Base-by-base conservation (phyloP, 2,888 invertebrate genomes). In the Caenorhabditis afra region DNA sequence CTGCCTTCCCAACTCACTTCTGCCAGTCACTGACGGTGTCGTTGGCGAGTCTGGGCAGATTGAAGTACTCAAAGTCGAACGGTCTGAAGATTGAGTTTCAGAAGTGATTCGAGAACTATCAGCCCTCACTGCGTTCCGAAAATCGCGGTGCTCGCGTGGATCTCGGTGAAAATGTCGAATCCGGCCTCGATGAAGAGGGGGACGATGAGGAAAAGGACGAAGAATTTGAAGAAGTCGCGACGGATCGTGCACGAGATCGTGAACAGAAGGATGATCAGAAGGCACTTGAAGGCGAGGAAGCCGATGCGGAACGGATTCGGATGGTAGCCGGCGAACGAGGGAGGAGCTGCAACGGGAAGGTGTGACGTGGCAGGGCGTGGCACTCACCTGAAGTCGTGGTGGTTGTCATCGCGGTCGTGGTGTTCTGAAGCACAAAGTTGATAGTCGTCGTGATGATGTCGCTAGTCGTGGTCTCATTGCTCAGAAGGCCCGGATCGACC, bases 101-200 rank as follows among this genome's bases (percentile, higher is more conserved):
- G 3, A 29, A 29, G n/a, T n/a, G n/a, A n/a, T n/a, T 14, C 4
- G 41, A 41, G 7, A 18, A 10, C n/a, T 29, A 8, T 39, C 47
- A 35, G 45, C 18, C 0, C 71, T 71, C 44, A 71, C 71, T 76
- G 57, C 41, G 67, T 45, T n/a, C 82, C 81, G 22, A 74, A 79
- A 47, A 74, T 67, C 0, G 75, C 77, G 2, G 71, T 77, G 37
- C 77, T 77, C 5, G 80, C 80, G 16, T 81, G 75, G 35, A 83
- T 81, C 18, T 81, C 83, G 2, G 83, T 83, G 73, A 77, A 83
- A 39, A 83, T 68, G 47, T 83, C 83, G 41, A 81, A 81, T 20
- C 75, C 83, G 29, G 77, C 66, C 52, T 83, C 83, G 20, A 81
- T 62, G 41, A 83, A 77, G 2, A 83, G 70, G 18, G 83, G 83